phyloP scores from a whole-genome alignment of 2,113 vertebrate species.

The Tympanuchus pallidicinctus region DNA sequence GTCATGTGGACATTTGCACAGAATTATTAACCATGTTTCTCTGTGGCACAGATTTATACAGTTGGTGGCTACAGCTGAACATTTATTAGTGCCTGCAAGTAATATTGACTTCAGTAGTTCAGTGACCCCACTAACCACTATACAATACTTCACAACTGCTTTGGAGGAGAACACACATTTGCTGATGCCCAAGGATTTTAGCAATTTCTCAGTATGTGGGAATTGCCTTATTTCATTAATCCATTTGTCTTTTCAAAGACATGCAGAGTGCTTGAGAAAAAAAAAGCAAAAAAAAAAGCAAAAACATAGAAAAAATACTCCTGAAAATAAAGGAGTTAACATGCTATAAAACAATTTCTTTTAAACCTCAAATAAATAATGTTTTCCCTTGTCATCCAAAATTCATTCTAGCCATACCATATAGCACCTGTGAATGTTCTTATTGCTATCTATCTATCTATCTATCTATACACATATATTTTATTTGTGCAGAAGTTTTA shows the following conservation, averaged over 20 bases:
- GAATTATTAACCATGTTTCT: not conserved
- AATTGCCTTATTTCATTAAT: not conserved
- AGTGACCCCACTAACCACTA: not conserved
- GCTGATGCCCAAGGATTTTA: not conserved
- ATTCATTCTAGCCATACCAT: not conserved
- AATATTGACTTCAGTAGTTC: not conserved
- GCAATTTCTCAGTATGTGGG: not conserved
- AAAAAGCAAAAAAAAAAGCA: not conserved
- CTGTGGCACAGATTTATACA: not conserved
- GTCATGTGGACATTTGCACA: not conserved
- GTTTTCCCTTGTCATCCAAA: not conserved
- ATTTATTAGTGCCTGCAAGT: not conserved
- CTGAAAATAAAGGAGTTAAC: not conserved
- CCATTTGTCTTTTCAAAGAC: rapidly evolving
- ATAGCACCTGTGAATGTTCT: not conserved
- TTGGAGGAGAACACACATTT: not conserved
- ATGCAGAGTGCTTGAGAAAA: not conserved
- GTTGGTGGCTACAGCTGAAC: not conserved
- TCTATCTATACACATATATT: rapidly evolving
- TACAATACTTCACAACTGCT: not conserved
- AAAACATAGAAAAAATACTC: not conserved
- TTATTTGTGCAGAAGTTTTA: not conserved
- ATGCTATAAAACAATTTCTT: not conserved
- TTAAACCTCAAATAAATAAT: not conserved
- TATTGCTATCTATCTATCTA: no score